Evolutionary conservation across 2,888 invertebrate species (phyloP), one percentile per base, ranked within the genome.

Genomic region (Pachycephus smyrnensis): DNA sequence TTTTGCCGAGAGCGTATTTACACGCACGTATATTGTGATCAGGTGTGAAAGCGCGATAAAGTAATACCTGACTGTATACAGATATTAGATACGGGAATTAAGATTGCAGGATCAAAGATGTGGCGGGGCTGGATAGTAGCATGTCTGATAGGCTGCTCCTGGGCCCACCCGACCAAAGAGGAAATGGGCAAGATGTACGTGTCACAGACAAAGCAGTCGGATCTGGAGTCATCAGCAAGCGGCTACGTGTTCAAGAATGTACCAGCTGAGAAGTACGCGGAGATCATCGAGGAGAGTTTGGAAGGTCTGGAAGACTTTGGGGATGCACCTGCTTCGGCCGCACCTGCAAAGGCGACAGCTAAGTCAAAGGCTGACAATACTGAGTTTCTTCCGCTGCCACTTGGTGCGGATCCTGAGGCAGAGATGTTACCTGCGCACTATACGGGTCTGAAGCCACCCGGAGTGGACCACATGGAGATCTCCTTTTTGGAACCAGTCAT

Each of bases 221-320:
- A 94, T 86, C 92, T 93, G 55, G 93, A 93, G 81, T 93, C 93
- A 0, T 93, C 93, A 0, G 93, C 93, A 0, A 93, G 93, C 0
- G 94, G 94, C 1, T 94, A 93, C 86, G 82, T 80, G 31, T 80
- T 82, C 73, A 81, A 81, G 23, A 81, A 84, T 55, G 75, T 79
- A 73, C 79, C 82, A 3, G 80, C 75, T 12, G 79, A 80, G 1
- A 81, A 80, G 30, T 83, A 80, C 75, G 89, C 89, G 1, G 92
- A 92, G 15, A 91, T 91, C 33, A 89, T 90, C 31, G 91, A 91
- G 12, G 87, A 84, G 68, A 87, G 89, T 4, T 69, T 77, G 9
- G 73, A 71, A 3, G 77, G 73, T 40, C 73, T 77, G 3, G 69
- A 75, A 32, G 80, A 80, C 32, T 79, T 80, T 75, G 77, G 79